A percentile compares a stretch with the other conserved stretches of the same genome.
phyloP scores from a whole-genome alignment of 2,797 vertebrate species.

The Anguilla anguilla region DNA sequence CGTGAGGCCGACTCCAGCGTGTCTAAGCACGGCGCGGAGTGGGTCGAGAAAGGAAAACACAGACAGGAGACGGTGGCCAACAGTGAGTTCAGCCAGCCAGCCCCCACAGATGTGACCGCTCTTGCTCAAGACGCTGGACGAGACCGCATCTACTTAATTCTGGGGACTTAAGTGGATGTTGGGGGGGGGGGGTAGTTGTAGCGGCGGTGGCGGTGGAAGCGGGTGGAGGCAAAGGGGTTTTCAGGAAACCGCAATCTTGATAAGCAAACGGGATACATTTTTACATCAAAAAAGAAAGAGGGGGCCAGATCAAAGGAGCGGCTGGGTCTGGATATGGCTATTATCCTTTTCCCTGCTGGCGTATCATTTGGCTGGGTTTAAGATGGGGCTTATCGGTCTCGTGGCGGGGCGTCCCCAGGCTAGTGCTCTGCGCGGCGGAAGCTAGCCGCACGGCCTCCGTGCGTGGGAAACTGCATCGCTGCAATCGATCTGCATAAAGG shows the following conservation, averaged over 20 bases:
- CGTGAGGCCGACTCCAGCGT: background rate
- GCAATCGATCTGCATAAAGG: constrained; percentile 34
- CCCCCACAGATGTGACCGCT: constrained; percentile 48
- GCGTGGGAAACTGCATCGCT: constrained; percentile 44
- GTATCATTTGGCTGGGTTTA: constrained; percentile 49
- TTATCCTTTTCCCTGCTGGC: constrained; percentile 55
- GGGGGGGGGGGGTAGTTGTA: constrained; percentile 49
- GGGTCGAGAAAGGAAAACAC: constrained; percentile 34
- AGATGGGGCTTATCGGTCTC: constrained; percentile 58
- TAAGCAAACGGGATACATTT: constrained; percentile 61
- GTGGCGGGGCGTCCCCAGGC: constrained; percentile 21
- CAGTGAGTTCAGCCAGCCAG: constrained; percentile 34
- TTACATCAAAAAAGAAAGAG: constrained; percentile 67
- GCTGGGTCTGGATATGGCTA: constrained; percentile 52
- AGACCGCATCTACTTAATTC: constrained; percentile 72
- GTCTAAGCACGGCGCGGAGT: constrained; percentile 20
- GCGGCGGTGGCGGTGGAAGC: background rate
- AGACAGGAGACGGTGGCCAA: constrained; percentile 32
- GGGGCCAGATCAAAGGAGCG: constrained; percentile 61
- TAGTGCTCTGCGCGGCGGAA: constrained; percentile 36
- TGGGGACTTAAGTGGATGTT: constrained; percentile 47
- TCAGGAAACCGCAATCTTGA: constrained; percentile 64
- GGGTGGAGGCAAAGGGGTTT: constrained; percentile 36
- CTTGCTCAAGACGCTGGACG: constrained; percentile 52
- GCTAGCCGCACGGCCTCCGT: constrained; percentile 38